Conservation (phyloP, 1,140 invertebrate genomes). For the Camponotus floridanus region DNA sequence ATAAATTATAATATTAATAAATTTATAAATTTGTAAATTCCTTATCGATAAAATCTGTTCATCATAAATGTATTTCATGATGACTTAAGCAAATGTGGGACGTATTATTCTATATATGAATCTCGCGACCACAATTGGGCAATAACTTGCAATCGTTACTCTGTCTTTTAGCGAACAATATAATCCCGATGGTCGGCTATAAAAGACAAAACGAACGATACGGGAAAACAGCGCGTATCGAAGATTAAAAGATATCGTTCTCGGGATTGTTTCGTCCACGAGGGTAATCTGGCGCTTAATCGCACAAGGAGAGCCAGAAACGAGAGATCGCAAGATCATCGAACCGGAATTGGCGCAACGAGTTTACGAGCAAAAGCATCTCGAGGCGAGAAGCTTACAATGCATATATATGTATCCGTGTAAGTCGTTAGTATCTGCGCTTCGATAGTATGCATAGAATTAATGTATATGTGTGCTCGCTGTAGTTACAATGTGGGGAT, state of each 20-base stretch:
- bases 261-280: slow-evolving; percentile 23
- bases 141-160: slow-evolving; percentile 6
- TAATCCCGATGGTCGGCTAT: slow-evolving; percentile 20
- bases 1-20: too few species aligned
- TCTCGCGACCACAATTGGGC: neutral
- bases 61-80: too few species aligned
- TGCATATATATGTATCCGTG: neutral
- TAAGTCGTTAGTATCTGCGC: neutral
- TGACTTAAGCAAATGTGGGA: too few species aligned
- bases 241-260: slow-evolving; percentile 63
- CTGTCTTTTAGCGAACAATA: neutral
- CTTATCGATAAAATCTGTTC: too few species aligned
- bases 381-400: slow-evolving; percentile 16
- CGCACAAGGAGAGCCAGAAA: slow-evolving; percentile 47
- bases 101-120: neutral
- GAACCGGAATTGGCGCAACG: slow-evolving; percentile 37
- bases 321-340: slow-evolving; percentile 48
- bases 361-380: slow-evolving; percentile 65
- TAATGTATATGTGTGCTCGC: neutral
- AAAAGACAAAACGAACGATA: neutral
- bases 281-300: slow-evolving; percentile 69
- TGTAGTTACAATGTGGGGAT: slow-evolving; percentile 55
- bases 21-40: too few species aligned
- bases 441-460: slow-evolving; percentile 36
- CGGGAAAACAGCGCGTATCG: slow-evolving; percentile 41